Percentiles rank a stretch among this genome's conserved stretches.
phyloP scores from a whole-genome alignment of 2,888 invertebrate genomes.

The Chironomus tentans region DNA sequence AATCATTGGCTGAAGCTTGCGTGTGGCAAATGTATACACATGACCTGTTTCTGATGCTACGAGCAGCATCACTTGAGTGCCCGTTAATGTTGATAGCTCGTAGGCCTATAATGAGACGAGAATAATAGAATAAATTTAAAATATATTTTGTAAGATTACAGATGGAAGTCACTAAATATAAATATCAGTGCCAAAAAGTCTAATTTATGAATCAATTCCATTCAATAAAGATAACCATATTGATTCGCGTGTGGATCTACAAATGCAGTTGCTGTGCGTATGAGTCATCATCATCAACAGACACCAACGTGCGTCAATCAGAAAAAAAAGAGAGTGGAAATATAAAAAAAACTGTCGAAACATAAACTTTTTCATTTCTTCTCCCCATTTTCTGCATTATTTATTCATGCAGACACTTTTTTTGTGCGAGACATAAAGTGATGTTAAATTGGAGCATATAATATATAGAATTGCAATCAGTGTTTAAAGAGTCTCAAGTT shows the following conservation, averaged over 20 bases:
- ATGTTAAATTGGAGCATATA: not conserved
- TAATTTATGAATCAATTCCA: not conserved
- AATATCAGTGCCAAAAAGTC: not conserved
- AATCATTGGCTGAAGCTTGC: constrained; percentile 98
- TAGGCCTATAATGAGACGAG: constrained; percentile 71
- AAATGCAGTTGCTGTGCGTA: not conserved
- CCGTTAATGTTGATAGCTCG: constrained; percentile 96
- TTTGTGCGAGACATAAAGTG: not conserved
- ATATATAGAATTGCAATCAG: too few species aligned
- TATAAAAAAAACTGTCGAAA: too few species aligned
- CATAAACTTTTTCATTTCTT: not conserved
- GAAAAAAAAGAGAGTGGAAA: not conserved
- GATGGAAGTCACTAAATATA: not conserved
- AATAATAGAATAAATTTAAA: constrained; percentile 20
- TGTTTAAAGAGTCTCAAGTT: not conserved
- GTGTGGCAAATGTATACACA: constrained; percentile 98
- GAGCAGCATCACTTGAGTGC: constrained; percentile 98
- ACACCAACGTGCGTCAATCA: constrained; percentile 1
- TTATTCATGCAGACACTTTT: not conserved
- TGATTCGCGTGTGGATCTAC: not conserved
- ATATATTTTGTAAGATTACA: not conserved
- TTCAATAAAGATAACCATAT: constrained; percentile 4
- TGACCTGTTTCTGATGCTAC: constrained; percentile 99
- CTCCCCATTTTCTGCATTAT: not conserved
- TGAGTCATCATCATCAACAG: not conserved